Conservation (phyloP, 64 coral and sea anemone genomes). For the Montipora cactus region DNA sequence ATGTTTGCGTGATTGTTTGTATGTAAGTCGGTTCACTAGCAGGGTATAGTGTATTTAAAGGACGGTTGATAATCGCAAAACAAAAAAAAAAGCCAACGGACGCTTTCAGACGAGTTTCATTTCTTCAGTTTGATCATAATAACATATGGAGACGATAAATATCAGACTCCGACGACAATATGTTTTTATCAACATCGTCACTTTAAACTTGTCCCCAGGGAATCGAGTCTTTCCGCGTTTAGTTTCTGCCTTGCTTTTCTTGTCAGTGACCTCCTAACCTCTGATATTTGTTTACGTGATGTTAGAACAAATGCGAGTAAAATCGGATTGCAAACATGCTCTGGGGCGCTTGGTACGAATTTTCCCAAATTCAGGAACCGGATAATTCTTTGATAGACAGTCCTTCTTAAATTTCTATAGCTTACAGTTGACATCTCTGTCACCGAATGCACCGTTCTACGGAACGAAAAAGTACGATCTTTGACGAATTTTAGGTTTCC, state of each 20-base stretch:
- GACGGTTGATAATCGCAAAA: background rate
- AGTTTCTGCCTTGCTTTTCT: background rate
- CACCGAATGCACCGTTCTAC: background rate
- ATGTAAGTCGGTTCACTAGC: background rate
- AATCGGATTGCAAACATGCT: background rate
- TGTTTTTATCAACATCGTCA: background rate
- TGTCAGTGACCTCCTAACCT: background rate
- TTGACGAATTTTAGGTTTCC: no score
- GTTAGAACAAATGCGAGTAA: background rate
- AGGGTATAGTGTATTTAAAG: background rate
- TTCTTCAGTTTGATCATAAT: background rate
- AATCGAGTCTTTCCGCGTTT: background rate
- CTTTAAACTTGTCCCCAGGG: background rate
- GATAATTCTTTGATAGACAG: background rate
- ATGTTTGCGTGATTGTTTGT: background rate
- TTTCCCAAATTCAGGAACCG: background rate
- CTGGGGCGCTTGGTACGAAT: conserved; percentile 17
- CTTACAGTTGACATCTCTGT: background rate
- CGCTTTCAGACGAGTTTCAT: background rate
- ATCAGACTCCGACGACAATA: background rate
- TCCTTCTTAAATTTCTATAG: background rate
- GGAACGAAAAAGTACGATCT: no score
- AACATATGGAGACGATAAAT: background rate
- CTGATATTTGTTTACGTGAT: conserved; percentile 5
- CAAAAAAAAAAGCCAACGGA: background rate